Evolutionary conservation across 2,888 invertebrate species (phyloP).

Genomic region (Oscheius sp.): DNA sequence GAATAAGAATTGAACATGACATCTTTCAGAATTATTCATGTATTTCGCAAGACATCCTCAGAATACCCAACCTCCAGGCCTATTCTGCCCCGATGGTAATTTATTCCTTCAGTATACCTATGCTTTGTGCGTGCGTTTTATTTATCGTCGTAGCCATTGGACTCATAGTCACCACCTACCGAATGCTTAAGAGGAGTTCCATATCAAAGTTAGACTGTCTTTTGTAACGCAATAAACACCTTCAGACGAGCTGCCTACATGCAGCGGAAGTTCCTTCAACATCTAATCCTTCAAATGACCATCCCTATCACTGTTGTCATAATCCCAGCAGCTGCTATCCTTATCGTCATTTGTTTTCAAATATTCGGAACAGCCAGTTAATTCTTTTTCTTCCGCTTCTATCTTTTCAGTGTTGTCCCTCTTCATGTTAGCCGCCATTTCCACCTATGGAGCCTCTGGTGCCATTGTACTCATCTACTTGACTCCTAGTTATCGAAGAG

Average conservation of each 20-base stretch:
- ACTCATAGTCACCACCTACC: neutral
- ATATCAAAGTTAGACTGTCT: conserved; percentile 6
- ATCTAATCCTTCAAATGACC: neutral
- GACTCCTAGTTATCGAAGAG: conserved; percentile 7
- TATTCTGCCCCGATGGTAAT: neutral
- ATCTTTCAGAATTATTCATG: conserved; percentile 13
- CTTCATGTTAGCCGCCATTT: conserved; percentile 10
- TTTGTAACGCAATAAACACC: too few relatives aligned
- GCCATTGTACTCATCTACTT: conserved; percentile 2
- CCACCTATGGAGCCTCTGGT: conserved; percentile 6
- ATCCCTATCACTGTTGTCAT: conserved; percentile 1
- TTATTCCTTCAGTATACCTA: neutral
- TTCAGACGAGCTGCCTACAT: neutral
- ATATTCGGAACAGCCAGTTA: conserved; percentile 9
- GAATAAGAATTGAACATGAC: neutral
- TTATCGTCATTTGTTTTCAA: conserved; percentile 9
- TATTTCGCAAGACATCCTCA: neutral
- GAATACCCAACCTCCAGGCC: neutral
- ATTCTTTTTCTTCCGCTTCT: neutral
- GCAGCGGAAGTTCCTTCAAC: neutral
- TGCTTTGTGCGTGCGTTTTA: neutral
- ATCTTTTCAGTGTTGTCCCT: conserved; percentile 13
- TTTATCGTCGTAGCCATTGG: neutral
- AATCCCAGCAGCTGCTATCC: neutral
- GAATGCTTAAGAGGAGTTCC: neutral